Evolutionary conservation across 2,797 vertebrate genomes (phyloP).

Genomic region (Chaetodon trifasciatus): DNA sequence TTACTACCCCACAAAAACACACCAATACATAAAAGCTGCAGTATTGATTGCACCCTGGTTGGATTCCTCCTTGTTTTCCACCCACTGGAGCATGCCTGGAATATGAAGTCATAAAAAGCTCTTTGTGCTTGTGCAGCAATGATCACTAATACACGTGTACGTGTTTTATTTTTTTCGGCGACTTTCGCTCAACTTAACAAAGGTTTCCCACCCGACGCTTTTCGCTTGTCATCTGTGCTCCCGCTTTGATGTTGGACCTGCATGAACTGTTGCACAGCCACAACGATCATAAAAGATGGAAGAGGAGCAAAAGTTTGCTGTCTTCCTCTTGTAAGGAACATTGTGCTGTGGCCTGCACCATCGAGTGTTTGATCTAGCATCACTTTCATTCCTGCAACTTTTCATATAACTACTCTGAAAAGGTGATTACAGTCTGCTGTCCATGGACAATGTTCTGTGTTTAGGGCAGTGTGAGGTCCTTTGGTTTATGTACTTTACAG

Average conservation of each 20-base stretch:
- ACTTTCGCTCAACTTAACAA: conserved; percentile 32
- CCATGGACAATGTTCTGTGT: neutral
- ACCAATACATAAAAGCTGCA: conserved; percentile 51
- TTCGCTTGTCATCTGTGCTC: conserved; percentile 27
- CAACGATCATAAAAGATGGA: conserved; percentile 28
- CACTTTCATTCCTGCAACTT: conserved; percentile 10
- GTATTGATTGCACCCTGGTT: conserved; percentile 74
- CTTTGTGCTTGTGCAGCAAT: conserved; percentile 67
- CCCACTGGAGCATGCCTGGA: conserved; percentile 69
- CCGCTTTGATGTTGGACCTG: conserved; percentile 39
- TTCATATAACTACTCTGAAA: neutral
- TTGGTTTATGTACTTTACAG: neutral
- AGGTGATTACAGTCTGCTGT: neutral
- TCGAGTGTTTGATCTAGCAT: conserved; percentile 11
- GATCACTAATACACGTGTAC: conserved; percentile 74
- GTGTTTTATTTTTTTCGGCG: conserved; percentile 19
- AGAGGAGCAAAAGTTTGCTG: conserved; percentile 20
- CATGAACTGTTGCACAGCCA: conserved; percentile 34
- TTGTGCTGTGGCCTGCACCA: conserved; percentile 3
- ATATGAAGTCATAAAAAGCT: conserved; percentile 78
- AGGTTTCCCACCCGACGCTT: conserved; percentile 35
- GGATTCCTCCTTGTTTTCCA: conserved; percentile 70
- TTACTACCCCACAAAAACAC: conserved; percentile 52
- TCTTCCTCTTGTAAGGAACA: conserved; percentile 7
- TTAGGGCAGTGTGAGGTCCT: neutral